Base-by-base conservation (phyloP, 2,797 vertebrate species). In the Siniperca undulata region DNA sequence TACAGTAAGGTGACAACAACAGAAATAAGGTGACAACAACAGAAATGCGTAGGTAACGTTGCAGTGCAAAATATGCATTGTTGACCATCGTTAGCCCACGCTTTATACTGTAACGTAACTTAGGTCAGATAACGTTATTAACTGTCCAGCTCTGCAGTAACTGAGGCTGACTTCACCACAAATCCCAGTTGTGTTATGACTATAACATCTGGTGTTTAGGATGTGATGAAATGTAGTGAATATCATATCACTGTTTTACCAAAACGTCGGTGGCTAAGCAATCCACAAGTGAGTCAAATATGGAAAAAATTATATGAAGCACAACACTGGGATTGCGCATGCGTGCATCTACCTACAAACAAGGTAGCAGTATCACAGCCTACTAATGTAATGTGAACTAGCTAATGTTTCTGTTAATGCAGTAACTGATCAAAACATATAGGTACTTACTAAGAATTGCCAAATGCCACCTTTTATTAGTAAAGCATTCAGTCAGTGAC, bases 281-380 rank as follows among this genome's bases (percentile, higher is more conserved):
- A 77, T 67, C 74, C n/a, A 78, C 72, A 78, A 80, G 73, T 80
- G 62, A 71, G 34, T 22, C 48, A 40, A 65, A 85, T 46, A 44
- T 62, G 60, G 20, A 0, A 2, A 16, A 59, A 42, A 27, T n/a
- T 7, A 27, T 65, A 3, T 19, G 14, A 50, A 60, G 58, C 40
- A 1, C 56, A 79, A 61, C 64, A 69, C 1, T n/a, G 19, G 22
- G 17, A 44, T 2, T 52, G 82, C 77, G 88, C 88, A 89, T 87
- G 85, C 78, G 76, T 64, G 9, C 20, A 69, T 36, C 1, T n/a
- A 58, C 44, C 68, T 62, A 10, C 9, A 14, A 22, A 0, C 7
- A 73, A 40, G n/a, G 30, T 46, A 20, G 14, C 65, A 50, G 6
- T 13, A n/a, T 58, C 13, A 20, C 17, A 40, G 59, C 20, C 27